Evolutionary conservation across 2,113 vertebrate species (phyloP), one percentile per base, ranked within the genome.

Genomic region (Ancistrus triradiatus): DNA sequence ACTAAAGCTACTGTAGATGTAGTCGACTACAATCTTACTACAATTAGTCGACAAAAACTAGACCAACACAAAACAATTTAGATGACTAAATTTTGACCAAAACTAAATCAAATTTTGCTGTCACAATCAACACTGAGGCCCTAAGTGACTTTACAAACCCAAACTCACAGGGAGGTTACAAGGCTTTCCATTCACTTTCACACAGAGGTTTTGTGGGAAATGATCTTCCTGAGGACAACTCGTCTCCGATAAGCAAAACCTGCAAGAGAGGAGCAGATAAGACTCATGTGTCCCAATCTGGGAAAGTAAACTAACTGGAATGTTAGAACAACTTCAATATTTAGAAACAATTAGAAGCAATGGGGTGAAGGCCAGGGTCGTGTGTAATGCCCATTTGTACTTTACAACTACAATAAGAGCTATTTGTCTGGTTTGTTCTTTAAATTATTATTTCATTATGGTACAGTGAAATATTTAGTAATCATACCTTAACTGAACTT

Each of bases 171-270:
- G 96, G 80, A 99, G 94, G 87, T 92, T 98, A 84, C 95, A 98
- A 19, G 95, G 91, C 84, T 99, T 99, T 73, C 91, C 88, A 28
- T 99, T 99, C 24, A 99, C 94, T 90, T 99, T 99, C 74, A 98
- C 95, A 74, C 94, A 97, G 42, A 99, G 87, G 80, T 98, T 99
- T 42, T 93, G 93, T 73, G 96, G 96, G 80, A 98, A 98, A 82
- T 99, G 96, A 84, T 99, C 96, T 85, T 98, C 96, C 85, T 99
- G 96, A 59, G 96, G 94, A 87, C 96, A 98, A 84, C 96, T 99
- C n/a, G 95, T 99, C 88, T 99, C 96, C 72, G 96, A 99, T 80
- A 99, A 90, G 87, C 96, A 99, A 90, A 99, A 99, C 86, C 96
- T 99, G 70, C 75, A 84, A 64, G 66, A 14, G 7, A 33, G 64